Conservation (phyloP, 2,797 vertebrate species). For the Hozukius guyotensis region DNA sequence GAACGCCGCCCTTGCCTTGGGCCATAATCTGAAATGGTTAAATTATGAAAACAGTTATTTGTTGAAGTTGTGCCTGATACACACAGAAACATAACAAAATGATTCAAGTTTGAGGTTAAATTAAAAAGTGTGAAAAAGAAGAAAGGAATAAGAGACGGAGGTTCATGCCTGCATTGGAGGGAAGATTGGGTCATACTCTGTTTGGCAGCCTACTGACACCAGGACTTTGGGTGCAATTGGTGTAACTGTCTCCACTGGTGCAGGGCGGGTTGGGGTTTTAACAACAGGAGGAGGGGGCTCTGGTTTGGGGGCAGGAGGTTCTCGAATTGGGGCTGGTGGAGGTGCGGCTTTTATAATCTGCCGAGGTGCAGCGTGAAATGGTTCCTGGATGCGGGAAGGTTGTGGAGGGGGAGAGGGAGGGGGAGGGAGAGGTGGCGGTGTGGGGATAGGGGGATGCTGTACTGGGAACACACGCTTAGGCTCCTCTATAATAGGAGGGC, state of each 20-base stretch:
- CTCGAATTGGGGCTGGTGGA: constrained; percentile 54
- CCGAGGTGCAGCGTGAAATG: constrained; percentile 45
- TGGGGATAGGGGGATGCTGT: constrained; percentile 67
- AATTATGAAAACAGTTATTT: constrained; percentile 40
- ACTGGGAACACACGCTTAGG: constrained; percentile 55
- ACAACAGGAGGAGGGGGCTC: constrained; percentile 64
- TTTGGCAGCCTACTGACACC: constrained; percentile 93
- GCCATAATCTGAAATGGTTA: constrained; percentile 88
- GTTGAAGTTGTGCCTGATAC: neutral
- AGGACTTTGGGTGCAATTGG: constrained; percentile 72
- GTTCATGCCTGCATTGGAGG: constrained; percentile 87
- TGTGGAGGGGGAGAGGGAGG: constrained; percentile 51
- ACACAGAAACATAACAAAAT: neutral
- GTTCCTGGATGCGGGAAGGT: constrained; percentile 37
- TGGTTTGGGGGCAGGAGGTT: constrained; percentile 51
- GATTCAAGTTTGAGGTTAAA: neutral
- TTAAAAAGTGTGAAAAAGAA: constrained; percentile 25
- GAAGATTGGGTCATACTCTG: constrained; percentile 87
- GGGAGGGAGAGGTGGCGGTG: constrained; percentile 58
- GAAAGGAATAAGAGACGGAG: constrained; percentile 28
- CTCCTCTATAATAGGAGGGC: constrained; percentile 77
- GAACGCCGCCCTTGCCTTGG: constrained; percentile 86
- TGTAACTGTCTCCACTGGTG: constrained; percentile 69
- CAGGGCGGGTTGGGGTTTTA: constrained; percentile 48
- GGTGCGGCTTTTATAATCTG: constrained; percentile 59